Evolutionary conservation across 2,888 invertebrate genomes (phyloP), one percentile per base, ranked within the genome.

Genomic region (Ashinkailepas kermadecensis): DNA sequence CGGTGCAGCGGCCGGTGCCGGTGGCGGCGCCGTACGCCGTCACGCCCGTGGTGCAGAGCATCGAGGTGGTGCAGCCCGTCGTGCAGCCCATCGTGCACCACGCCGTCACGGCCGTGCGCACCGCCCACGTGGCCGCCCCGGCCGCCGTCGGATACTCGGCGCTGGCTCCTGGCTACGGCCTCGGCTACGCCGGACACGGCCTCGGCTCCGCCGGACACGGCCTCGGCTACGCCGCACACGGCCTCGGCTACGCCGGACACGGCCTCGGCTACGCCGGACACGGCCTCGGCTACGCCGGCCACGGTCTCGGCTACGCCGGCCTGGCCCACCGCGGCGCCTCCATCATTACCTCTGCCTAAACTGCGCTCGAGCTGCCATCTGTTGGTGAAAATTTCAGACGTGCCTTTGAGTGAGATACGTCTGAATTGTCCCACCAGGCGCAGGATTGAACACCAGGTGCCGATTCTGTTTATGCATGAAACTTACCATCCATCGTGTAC

Each of bases 351-450:
- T 13, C 62, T 18, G 62, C 13, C 18, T 62, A 62, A 62, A 4
- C 25, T 67, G 70, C 39, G 39, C 70, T 70, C 25, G 15, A 25
- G 39, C 39, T 70, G 39, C 70, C 70, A 70, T 39, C 70, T 39
- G 25, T 25, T 70, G 70, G 70, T 39, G 70, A 70, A 70, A 70
- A 70, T 70, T 70, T 70, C 70, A 15, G 39, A 39, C 70, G 70
- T 70, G 70, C 13, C 39, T 70, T 70, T 70, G 70, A 70, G 70
- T 70, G 70, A 70, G 70, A 70, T 12, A 70, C 70, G 70, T 15
- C 15, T 39, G 70, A 70, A 70, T 70, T 70, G 70, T 70, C 70
- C 9, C 70, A 10, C 13, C 15, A 4, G 25, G 15, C 39, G 62
- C 13, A 39, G 39, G 39, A 39, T 39, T 15, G 70, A 25, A 70